Percentiles rank a stretch among this genome's conserved stretches.
Evolutionary conservation across 2,888 invertebrate species (phyloP).

Genomic region (Thysanoteuthis rhombus): DNA sequence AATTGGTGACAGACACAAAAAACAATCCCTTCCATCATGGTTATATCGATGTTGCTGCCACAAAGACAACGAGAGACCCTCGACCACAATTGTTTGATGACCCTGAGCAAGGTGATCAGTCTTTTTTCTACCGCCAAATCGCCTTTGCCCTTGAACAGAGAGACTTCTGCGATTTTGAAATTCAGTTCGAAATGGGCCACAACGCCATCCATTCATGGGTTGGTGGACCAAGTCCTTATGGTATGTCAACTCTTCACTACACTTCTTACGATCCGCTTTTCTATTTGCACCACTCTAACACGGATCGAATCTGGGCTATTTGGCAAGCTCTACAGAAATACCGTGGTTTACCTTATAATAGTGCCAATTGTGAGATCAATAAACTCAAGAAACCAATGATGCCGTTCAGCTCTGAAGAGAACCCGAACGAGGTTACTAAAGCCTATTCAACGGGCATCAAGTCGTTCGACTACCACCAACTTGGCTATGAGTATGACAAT

Average conservation of each 20-base stretch:
- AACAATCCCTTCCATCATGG: constrained; percentile 39
- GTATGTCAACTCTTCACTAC: constrained; percentile 43
- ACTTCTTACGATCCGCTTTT: constrained; percentile 44
- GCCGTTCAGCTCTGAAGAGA: constrained; percentile 36
- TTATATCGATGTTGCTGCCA: constrained; percentile 33
- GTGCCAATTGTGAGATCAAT: constrained; percentile 41
- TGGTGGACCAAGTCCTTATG: constrained; percentile 37
- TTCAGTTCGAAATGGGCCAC: constrained; percentile 35
- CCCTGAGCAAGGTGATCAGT: constrained; percentile 38
- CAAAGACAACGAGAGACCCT: constrained; percentile 35
- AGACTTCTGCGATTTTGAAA: constrained; percentile 44
- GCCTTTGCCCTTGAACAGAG: constrained; percentile 41
- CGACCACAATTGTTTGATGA: constrained; percentile 40
- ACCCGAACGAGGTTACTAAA: constrained; percentile 34
- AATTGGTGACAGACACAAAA: constrained; percentile 35
- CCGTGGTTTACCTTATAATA: constrained; percentile 38
- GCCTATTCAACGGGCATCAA: constrained; percentile 36
- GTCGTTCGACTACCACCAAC: constrained; percentile 39
- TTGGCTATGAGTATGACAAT: constrained; percentile 41
- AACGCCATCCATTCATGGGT: constrained; percentile 36
- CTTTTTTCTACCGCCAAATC: constrained; percentile 42
- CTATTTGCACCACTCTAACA: constrained; percentile 42
- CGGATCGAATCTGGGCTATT: constrained; percentile 40
- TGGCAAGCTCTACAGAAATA: constrained; percentile 45
- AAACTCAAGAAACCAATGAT: constrained; percentile 34